A percentile compares a stretch with the other conserved stretches of the same genome.
These are phyloP conservation scores for Xylocopa sonorina DNA, from an alignment of 1,140 invertebrate species.

Conservation along the genomic window DNA sequence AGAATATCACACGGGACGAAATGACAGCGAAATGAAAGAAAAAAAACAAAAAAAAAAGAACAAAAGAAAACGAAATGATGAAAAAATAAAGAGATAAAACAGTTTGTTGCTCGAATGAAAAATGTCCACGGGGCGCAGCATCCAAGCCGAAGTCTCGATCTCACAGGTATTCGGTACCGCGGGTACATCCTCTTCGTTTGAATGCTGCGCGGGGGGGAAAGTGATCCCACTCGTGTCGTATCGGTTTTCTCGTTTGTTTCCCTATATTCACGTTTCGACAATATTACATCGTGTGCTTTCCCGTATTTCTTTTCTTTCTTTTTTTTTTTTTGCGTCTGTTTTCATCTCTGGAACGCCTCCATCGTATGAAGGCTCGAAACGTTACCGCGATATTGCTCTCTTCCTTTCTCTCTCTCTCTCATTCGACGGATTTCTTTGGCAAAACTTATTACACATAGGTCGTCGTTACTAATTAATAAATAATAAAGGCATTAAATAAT, in stretches of 20 bases:
- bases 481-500: constrained; percentile 80
- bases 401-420: constrained; percentile 32
- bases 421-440: constrained; percentile 78
- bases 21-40: constrained; percentile 50
- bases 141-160: constrained; percentile 54
- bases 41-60: constrained; percentile 54
- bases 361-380: constrained; percentile 65
- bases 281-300: constrained; percentile 37
- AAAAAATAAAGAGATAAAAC: constrained; percentile 26
- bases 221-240: constrained; percentile 34
- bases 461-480: constrained; percentile 80
- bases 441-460: constrained; percentile 83
- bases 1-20: constrained; percentile 80
- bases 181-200: constrained; percentile 28
- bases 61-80: constrained; percentile 49
- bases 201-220: constrained; percentile 53
- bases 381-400: constrained; percentile 75
- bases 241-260: constrained; percentile 7
- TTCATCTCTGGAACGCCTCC: constrained; percentile 34
- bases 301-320: constrained; percentile 6
- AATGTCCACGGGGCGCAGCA: constrained; percentile 38
- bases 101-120: constrained; percentile 55
- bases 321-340: not conserved
- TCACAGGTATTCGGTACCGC: constrained; percentile 32
- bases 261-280: constrained; percentile 27